Conservation (phyloP, 1,140 invertebrate genomes). For the Phymorhynchus buccinoides region DNA sequence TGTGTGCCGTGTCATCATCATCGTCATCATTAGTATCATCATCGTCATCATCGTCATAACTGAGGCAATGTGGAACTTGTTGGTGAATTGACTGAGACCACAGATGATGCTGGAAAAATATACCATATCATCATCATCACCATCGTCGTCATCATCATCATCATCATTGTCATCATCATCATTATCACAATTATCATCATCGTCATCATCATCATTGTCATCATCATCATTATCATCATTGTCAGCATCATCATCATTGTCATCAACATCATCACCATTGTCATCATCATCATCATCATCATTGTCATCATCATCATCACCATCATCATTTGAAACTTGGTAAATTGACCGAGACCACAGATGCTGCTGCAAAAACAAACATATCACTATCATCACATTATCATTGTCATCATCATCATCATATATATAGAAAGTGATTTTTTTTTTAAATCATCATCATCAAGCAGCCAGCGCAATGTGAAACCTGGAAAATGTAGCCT, state of each 20-base stretch:
- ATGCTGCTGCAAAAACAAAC: no score
- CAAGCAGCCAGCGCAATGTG: no score
- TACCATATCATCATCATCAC: background rate
- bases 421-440: no score
- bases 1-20: no score
- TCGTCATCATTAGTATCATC: no score
- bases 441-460: no score
- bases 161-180: background rate
- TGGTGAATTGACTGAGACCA: constrained; percentile 94
- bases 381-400: no score
- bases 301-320: background rate
- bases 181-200: constrained; percentile 1
- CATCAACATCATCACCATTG: background rate
- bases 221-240: constrained; percentile 3
- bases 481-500: no score
- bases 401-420: no score
- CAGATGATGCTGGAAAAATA: constrained; percentile 82
- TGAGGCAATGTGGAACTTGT: constrained; percentile 83
- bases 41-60: no score
- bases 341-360: no score
- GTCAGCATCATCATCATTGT: background rate
- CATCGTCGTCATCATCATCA: background rate
- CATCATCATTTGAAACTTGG: background rate
- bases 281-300: background rate
- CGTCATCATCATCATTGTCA: background rate